Evolutionary conservation across 2,888 invertebrate genomes (phyloP).

Genomic region (Ophion costatus): DNA sequence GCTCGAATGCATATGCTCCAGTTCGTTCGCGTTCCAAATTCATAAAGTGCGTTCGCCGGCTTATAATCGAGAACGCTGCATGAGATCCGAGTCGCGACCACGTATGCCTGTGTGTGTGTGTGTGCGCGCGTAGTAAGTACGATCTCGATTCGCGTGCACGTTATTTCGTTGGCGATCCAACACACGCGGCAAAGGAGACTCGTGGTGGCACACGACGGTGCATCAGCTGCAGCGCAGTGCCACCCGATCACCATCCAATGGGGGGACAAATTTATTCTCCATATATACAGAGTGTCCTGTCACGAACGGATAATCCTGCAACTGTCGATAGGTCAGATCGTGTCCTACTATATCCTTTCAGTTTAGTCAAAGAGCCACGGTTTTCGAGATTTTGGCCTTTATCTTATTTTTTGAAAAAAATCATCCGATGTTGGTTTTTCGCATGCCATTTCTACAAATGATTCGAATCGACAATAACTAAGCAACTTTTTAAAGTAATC

Average conservation of each 20-base stretch:
- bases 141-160: constrained; percentile 6
- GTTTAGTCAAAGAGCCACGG: too few relatives aligned
- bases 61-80: constrained; percentile 73
- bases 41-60: constrained; percentile 67
- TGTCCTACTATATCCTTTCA: too few relatives aligned
- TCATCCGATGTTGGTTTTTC: too few relatives aligned
- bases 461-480: too few relatives aligned
- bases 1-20: constrained; percentile 64
- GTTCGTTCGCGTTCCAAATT: constrained; percentile 75
- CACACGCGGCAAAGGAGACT: constrained; percentile 57
- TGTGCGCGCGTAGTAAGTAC: constrained; percentile 16
- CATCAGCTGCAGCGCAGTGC: constrained; percentile 26
- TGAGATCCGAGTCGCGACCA: constrained; percentile 59
- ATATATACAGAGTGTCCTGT: too few relatives aligned
- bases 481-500: too few relatives aligned
- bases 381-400: too few relatives aligned
- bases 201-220: constrained; percentile 28
- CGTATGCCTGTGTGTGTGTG: constrained; percentile 67
- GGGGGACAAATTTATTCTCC: constrained; percentile 58
- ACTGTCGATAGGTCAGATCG: too few relatives aligned
- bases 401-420: too few relatives aligned
- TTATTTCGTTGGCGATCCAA: constrained; percentile 34
- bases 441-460: too few relatives aligned
- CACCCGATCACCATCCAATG: constrained; percentile 23
- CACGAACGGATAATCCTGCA: too few relatives aligned